Conservation (phyloP, 2,797 vertebrate species). For the Trachops cirrhosus region DNA sequence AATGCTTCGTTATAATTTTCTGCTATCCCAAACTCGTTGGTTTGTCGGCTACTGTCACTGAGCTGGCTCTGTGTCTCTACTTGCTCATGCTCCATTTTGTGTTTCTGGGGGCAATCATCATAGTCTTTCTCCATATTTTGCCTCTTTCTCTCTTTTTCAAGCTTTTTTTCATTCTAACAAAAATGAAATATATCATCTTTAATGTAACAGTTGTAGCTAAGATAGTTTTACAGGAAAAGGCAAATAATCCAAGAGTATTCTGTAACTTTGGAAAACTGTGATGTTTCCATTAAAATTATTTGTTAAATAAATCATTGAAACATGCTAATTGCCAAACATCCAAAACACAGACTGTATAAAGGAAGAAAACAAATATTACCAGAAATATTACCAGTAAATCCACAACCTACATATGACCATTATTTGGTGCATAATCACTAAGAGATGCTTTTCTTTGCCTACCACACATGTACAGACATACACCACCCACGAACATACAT, state of each 20-base stretch:
- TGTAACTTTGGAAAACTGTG: not conserved
- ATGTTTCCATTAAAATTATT: not conserved
- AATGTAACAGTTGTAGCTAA: not conserved
- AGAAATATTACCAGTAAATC: not conserved
- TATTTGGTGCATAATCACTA: not conserved
- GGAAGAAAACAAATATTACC: not conserved
- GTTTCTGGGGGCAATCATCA: constrained; percentile 29
- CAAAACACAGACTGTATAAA: not conserved
- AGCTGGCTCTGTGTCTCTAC: constrained; percentile 68
- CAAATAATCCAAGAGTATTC: not conserved
- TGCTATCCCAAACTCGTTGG: constrained; percentile 55
- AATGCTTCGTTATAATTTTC: constrained; percentile 73
- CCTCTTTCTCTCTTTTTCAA: constrained; percentile 85
- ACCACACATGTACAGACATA: not conserved
- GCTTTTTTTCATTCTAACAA: constrained; percentile 89
- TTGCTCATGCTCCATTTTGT: constrained; percentile 67
- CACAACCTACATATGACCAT: not conserved
- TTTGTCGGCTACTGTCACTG: constrained; percentile 69
- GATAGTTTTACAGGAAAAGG: not conserved
- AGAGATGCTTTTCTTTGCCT: not conserved
- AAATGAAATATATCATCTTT: constrained; percentile 46
- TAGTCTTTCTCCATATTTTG: constrained; percentile 74
- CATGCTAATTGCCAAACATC: not conserved
- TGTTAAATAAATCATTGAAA: constrained; percentile 29
- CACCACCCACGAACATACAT: not conserved